Base-by-base conservation (phyloP, 2,113 vertebrate species). In the Bucco capensis region DNA sequence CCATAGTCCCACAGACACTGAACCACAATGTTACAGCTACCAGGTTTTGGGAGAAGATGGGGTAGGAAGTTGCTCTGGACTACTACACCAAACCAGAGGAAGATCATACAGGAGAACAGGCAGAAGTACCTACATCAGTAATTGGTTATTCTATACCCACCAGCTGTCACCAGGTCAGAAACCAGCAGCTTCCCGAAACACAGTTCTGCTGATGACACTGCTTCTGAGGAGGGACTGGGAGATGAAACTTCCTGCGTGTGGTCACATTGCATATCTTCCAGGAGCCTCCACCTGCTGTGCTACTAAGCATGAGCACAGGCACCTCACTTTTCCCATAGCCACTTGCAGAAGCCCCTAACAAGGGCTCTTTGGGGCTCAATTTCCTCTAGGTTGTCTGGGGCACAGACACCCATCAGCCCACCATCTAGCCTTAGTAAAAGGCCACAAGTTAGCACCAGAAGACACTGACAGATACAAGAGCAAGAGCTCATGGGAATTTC, bases 41-140 rank as follows among this genome's bases (percentile, higher is more conserved):
- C 5, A 62, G 9, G 10, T 30, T 74, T 51, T 23, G n/a, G 21
- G 14, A 81, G 33, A 14, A 79, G 24, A 18, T 2, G 4, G 12
- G 14, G 17, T 8, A 53, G 2, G n/a, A 18, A 35, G 6, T 22
- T 67, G 17, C 37, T 75, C 46, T 40, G n/a, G 6, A 30, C 27
- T 49, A 33, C 16, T 7, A 83, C 15, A 72, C 22, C 53, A 72
- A 78, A 21, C 12, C 38, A 89, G 51, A 58, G 17, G 31, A 74
- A 54, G 33, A 66, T 12, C 11, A 2, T 28, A 35, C 4, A 1
- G 0, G 0, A 78, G 31, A 2, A 9, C 6, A 15, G 50, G 37
- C 58, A 57, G 64, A 76, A 69, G 58, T 17, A 66, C 38, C 15
- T 57, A 47, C 1, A 3, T 2, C 15, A 83, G 15, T 50, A 53